Base-by-base conservation (phyloP, 2,797 vertebrate species). In the Coregonus sp. region DNA sequence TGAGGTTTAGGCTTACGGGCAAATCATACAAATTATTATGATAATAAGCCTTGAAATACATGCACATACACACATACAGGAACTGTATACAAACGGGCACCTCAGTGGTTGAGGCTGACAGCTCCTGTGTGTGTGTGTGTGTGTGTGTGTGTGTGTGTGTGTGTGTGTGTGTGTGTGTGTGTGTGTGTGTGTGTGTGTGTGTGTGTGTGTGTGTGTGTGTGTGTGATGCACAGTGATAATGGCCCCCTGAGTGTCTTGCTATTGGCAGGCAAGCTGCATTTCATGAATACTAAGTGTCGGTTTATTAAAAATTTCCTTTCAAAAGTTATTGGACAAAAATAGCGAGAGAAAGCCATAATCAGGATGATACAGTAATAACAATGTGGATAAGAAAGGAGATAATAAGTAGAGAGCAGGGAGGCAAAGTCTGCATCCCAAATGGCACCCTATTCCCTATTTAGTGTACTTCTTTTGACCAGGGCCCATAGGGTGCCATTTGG, bases 271-370 rank as follows among this genome's bases (percentile, higher is more conserved):
- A 77, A 70, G 80, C 84, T 84, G 90, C 85, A 89, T 91, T 92
- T 88, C 86, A 92, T 91, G 89, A 92, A 93, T 92, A 90, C 86
- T 82, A 85, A 92, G 90, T 88, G 79, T 69, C 56, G 75, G 83
- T 91, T 89, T 75, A 88, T 90, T 82, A 81, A 83, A 91, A 91
- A 82, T 85, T 88, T 90, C 84, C 77, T 84, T 81, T 16, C 76
- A 82, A 84, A 88, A 75, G 70, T 87, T 89, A 77, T 84, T 87
- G 84, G 86, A 86, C 81, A 86, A 87, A 89, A 81, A 87, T 75
- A 81, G 35, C 6, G 47, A 89, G 79, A 87, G 75, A 80, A 73
- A 51, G 59, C 54, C 65, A 65, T 20, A 59, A 73, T 78, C 73
- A 70, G 18, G 35, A 73, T 56, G 31, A 75, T 40, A 59, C 29